Evolutionary conservation across 2,888 invertebrate genomes (phyloP).

Genomic region (Mellilla xanthometata): DNA sequence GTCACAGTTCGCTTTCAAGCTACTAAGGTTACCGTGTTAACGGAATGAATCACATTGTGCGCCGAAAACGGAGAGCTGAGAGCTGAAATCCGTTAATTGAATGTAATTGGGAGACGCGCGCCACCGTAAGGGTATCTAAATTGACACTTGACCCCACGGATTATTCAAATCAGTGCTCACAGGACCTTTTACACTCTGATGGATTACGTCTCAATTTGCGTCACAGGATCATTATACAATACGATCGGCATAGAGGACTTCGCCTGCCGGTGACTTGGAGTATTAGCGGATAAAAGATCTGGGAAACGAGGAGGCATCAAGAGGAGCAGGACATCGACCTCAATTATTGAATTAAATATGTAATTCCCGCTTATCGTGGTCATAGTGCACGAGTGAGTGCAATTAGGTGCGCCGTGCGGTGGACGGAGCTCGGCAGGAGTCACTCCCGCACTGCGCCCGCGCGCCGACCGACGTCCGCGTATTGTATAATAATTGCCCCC

Average conservation of each 20-base stretch:
- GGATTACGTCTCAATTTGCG: constrained; percentile 20
- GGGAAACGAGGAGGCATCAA: too few species aligned
- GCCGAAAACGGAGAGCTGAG: constrained; percentile 35
- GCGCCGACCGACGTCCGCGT: constrained; percentile 69
- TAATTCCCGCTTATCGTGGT: constrained; percentile 17
- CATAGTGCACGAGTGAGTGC: constrained; percentile 22
- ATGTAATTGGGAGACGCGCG: constrained; percentile 51
- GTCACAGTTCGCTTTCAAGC: constrained; percentile 8
- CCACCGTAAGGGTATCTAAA: constrained; percentile 46
- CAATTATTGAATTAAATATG: constrained; percentile 25
- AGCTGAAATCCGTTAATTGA: constrained; percentile 59
- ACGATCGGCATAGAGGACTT: neutral
- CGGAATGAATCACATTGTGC: constrained; percentile 35
- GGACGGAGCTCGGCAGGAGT: constrained; percentile 50
- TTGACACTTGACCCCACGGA: constrained; percentile 64
- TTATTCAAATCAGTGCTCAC: constrained; percentile 56
- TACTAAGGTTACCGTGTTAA: constrained; percentile 11
- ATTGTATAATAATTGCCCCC: constrained; percentile 79
- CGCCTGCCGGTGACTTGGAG: neutral
- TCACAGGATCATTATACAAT: constrained; percentile 9
- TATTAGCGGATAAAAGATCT: too few species aligned
- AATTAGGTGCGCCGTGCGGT: constrained; percentile 32
- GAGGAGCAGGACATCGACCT: constrained; percentile 23
- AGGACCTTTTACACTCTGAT: constrained; percentile 24
- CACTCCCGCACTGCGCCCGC: constrained; percentile 70